Percentiles rank a stretch among this genome's conserved stretches.
Evolutionary conservation across 2,888 invertebrate genomes (phyloP).

Genomic region (Zhuqinia jingwanae): DNA sequence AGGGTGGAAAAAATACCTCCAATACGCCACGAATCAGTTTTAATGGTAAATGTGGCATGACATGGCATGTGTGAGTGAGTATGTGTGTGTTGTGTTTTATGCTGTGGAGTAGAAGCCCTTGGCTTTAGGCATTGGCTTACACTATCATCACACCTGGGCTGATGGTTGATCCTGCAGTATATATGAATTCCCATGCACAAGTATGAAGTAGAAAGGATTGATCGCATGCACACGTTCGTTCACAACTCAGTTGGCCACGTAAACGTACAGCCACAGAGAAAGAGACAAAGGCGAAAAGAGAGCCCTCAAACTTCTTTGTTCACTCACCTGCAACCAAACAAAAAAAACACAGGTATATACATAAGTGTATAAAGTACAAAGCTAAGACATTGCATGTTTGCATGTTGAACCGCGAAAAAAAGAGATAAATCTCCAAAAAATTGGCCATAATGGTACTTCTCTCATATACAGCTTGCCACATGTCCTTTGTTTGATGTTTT

Average conservation of each 20-base stretch:
- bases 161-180: neutral
- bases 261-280: neutral
- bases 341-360: neutral
- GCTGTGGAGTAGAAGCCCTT: slow-evolving; percentile 43
- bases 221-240: slow-evolving; percentile 28
- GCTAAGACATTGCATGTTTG: neutral
- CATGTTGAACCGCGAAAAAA: neutral
- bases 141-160: slow-evolving; percentile 51
- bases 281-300: slow-evolving; percentile 12
- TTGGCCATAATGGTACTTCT: too few relatives aligned
- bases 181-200: slow-evolving; percentile 21
- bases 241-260: neutral
- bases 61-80: neutral
- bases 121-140: slow-evolving; percentile 10
- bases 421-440: neutral
- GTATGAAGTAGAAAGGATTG: too few relatives aligned
- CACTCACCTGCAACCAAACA: slow-evolving; percentile 55
- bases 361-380: too few relatives aligned
- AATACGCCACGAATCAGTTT: neutral
- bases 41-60: neutral
- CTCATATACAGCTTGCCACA: too few relatives aligned
- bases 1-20: neutral
- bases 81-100: too few relatives aligned
- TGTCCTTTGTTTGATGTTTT: too few relatives aligned
- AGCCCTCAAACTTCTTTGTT: slow-evolving; percentile 48